Percentiles rank a stretch among this genome's conserved stretches.
These are phyloP conservation scores for Lonchura striata DNA, from an alignment of 2,113 vertebrate species.

Conservation along the genomic window DNA sequence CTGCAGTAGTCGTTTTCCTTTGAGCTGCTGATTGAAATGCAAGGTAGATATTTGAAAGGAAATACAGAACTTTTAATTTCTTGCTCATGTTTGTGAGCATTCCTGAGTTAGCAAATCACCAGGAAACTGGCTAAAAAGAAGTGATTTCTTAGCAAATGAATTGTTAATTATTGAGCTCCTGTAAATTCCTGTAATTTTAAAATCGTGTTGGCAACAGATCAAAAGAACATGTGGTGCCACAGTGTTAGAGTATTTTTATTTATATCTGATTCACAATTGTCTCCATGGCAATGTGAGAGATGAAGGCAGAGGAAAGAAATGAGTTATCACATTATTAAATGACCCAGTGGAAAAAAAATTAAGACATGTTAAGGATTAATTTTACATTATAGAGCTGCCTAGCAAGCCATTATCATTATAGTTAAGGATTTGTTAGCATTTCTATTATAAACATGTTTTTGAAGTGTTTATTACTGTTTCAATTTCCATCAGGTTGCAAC, in stretches of 20 bases:
- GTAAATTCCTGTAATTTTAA: conserved; percentile 51
- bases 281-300: conserved; percentile 74
- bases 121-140: not conserved
- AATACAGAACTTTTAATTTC: not conserved
- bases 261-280: conserved; percentile 76
- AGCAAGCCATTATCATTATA: conserved; percentile 6
- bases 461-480: conserved; percentile 12
- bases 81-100: not conserved
- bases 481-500: conserved; percentile 12
- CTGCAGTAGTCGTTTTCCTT: not conserved
- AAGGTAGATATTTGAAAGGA: not conserved
- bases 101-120: conserved; percentile 23
- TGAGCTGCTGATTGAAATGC: not conserved
- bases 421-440: conserved; percentile 44
- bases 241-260: conserved; percentile 78
- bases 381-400: conserved; percentile 28
- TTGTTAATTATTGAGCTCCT: conserved; percentile 38
- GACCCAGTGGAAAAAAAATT: conserved; percentile 58
- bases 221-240: conserved; percentile 71
- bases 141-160: not conserved
- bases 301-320: conserved; percentile 62
- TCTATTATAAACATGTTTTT: conserved; percentile 6
- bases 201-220: conserved; percentile 41
- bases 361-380: conserved; percentile 59
- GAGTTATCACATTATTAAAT: conserved; percentile 63